These are phyloP conservation scores for Drosophila carrolli DNA, from an alignment of 1,140 invertebrate genomes.

Conservation along the genomic window DNA sequence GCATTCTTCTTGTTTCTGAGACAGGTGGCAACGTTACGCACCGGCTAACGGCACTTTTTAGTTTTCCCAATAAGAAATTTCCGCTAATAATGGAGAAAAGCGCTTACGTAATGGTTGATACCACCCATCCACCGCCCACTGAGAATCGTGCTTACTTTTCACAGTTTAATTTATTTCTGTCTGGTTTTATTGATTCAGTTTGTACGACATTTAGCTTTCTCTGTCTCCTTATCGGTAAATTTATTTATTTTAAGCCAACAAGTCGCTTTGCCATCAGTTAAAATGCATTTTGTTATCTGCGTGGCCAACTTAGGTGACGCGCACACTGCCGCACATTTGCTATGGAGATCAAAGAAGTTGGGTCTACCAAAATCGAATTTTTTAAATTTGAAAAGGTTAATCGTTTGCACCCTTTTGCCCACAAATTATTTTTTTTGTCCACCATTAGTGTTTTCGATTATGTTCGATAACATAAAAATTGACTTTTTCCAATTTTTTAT, in stretches of 20 bases:
- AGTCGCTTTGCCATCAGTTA: conserved; percentile 35
- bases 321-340: not conserved
- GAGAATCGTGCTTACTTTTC: not conserved
- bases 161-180: conserved; percentile 3
- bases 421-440: too few relatives aligned
- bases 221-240: conserved; percentile 37
- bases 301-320: conserved; percentile 13
- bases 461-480: too few relatives aligned
- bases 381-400: too few relatives aligned
- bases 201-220: conserved; percentile 16
- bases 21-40: conserved; percentile 65
- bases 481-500: too few relatives aligned
- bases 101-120: conserved; percentile 1
- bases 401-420: too few relatives aligned
- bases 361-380: too few relatives aligned
- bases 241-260: conserved; percentile 6
- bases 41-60: conserved; percentile 29
- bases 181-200: conserved; percentile 40
- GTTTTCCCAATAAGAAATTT: conserved; percentile 7
- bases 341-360: too few relatives aligned
- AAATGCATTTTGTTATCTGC: conserved; percentile 34
- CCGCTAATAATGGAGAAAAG: not conserved
- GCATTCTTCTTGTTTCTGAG: conserved; percentile 13
- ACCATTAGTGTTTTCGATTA: too few relatives aligned
- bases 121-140: not conserved